Percentiles rank a stretch among this genome's conserved stretches.
phyloP scores from a whole-genome alignment of 2,113 vertebrate genomes.

The Cnemophilus loriae region DNA sequence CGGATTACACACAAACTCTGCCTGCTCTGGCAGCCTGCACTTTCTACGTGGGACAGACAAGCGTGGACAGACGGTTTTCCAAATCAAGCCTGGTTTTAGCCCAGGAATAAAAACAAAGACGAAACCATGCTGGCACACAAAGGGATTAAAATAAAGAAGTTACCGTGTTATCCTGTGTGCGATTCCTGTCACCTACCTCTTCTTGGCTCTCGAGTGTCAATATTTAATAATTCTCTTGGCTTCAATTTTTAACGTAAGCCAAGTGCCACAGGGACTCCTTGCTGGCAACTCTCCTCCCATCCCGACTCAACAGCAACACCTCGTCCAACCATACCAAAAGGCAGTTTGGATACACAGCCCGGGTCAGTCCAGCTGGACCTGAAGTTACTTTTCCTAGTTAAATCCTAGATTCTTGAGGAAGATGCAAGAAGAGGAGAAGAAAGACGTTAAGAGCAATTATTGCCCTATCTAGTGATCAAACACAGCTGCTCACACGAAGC shows the following conservation, averaged over 20 bases:
- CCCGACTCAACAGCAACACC: background rate
- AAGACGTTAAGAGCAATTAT: background rate
- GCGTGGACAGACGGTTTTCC: background rate
- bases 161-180: fast-evolving
- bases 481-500: background rate
- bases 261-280: background rate
- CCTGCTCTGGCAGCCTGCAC: background rate
- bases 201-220: background rate
- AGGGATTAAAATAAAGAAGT: background rate
- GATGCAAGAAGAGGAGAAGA: background rate
- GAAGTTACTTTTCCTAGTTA: background rate
- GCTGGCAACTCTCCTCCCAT: background rate
- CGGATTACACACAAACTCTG: background rate
- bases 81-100: background rate
- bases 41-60: background rate
- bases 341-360: background rate
- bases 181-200: background rate
- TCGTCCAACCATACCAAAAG: background rate
- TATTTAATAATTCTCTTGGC: background rate
- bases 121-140: background rate
- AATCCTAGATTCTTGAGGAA: background rate
- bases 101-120: background rate
- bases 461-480: background rate
- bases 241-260: background rate
- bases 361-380: background rate